Base-by-base conservation (phyloP, 2,888 invertebrate species). In the Thalpophila matura region DNA sequence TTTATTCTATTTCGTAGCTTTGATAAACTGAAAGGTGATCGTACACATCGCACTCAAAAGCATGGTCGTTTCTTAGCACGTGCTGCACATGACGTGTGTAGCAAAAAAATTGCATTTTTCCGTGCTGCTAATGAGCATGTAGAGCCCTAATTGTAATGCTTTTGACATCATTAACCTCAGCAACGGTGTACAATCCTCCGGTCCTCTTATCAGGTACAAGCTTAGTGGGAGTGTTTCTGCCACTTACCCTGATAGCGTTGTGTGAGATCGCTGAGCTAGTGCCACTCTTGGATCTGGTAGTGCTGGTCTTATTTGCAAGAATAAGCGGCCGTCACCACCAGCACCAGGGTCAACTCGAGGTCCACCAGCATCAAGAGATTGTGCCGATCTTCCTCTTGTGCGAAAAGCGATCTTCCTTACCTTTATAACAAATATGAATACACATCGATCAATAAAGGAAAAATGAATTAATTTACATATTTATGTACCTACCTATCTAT, bases 251-350 rank as follows among this genome's bases (percentile, higher is more conserved):
- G 90, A 80, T 71, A 96, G 82, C 46, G 94, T 95, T 67, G 95
- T 95, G 71, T 96, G 92, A 4, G 96, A 96, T 42, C 96, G 89
- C 68, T 92, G 92, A 33, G 87, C 83, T 50, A 88, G 81, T 14
- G 87, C 82, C 49, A 86, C 82, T 69, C 91, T 86, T 0, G 91
- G 86, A 72, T 94, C 95, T 20, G 94, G 89, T 65, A 95, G 81
- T 2, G 95, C 95, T 12, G 95, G 95, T 65, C 88, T 87, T 55
- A 95, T 95, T 82, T 95, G 95, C 59, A 95, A 79, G 81, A 95
- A 95, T 69, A 88, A 80, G 3, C 92, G 88, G 5, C 90, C 88
- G 79, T 95, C 95, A 29, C 94, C 94, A 31, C 86, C 87, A 16
- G 89, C 89, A 7, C 86, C 86, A 24, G 86, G 54, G 12, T 92